These are phyloP conservation scores for Zoroaster sp. DNA, from an alignment of 53 echinoderm and acorn worm genomes.

Conservation along the genomic window DNA sequence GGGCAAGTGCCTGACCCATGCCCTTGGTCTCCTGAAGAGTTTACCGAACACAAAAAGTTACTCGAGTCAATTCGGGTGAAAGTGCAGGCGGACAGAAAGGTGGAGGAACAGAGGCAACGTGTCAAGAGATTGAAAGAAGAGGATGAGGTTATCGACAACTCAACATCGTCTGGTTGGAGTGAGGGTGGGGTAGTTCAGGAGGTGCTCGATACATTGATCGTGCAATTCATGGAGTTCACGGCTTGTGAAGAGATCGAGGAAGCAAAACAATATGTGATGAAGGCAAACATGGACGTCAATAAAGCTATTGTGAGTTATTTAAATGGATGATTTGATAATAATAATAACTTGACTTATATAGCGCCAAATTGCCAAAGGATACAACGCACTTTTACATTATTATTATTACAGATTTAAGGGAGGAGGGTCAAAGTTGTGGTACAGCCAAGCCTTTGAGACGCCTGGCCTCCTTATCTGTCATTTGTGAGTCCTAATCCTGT, in stretches of 20 bases:
- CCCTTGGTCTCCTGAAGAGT: neutral
- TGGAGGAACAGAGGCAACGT: neutral
- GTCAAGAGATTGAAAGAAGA: no score
- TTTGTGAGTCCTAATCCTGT: no score
- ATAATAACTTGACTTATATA: no score
- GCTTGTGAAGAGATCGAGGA: constrained; percentile 41
- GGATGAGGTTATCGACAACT: neutral
- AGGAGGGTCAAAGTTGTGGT: no score
- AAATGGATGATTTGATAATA: constrained; percentile 12
- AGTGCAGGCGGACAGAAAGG: constrained; percentile 4
- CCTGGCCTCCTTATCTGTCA: no score
- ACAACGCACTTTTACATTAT: no score
- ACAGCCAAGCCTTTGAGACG: no score
- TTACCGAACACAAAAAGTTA: neutral
- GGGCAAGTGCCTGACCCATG: neutral
- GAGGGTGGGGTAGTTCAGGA: constrained; percentile 8
- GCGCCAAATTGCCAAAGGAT: no score
- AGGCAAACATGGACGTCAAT: constrained; percentile 54
- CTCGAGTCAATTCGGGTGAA: neutral
- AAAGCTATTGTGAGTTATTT: constrained; percentile 57
- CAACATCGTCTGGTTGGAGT: neutral
- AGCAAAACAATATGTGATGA: constrained; percentile 10
- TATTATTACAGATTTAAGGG: no score
- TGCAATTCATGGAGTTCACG: constrained; percentile 62
- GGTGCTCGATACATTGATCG: constrained; percentile 21